These are phyloP conservation scores for Prunella himalayana DNA, from an alignment of 2,113 vertebrate species.

Conservation along the genomic window DNA sequence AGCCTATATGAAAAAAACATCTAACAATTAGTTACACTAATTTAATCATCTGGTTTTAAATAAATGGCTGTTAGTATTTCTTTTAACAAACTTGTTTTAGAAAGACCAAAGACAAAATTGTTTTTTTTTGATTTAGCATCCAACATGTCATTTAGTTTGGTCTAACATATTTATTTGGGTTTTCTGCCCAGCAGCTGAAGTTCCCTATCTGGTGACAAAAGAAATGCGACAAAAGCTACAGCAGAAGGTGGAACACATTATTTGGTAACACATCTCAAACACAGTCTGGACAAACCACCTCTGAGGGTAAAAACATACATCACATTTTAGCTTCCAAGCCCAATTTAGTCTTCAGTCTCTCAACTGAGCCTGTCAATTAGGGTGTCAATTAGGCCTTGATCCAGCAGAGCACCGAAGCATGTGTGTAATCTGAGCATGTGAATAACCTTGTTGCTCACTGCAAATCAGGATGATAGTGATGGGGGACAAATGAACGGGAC, in stretches of 20 bases:
- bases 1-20: conserved; percentile 65
- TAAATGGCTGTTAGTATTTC: conserved; percentile 30
- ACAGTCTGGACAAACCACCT: conserved; percentile 39
- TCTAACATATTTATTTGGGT: conserved; percentile 34
- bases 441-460: conserved; percentile 45
- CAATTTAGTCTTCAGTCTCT: conserved; percentile 57
- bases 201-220: conserved; percentile 23
- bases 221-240: not conserved
- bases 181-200: not conserved
- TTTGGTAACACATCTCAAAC: conserved; percentile 50
- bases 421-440: conserved; percentile 48
- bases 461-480: conserved; percentile 12
- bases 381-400: conserved; percentile 62
- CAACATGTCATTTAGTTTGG: conserved; percentile 7
- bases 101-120: conserved; percentile 49
- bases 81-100: conserved; percentile 24
- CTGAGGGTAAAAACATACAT: conserved; percentile 54
- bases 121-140: not conserved
- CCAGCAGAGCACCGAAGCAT: conserved; percentile 44
- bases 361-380: conserved; percentile 49
- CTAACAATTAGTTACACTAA: conserved; percentile 51
- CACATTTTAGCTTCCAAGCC: conserved; percentile 42
- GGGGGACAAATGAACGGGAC: conserved; percentile 30
- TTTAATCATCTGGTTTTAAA: conserved; percentile 51
- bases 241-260: conserved; percentile 52